These are phyloP conservation scores for Amphiprion percula DNA, from an alignment of 2,113 vertebrate species.

Conservation along the genomic window DNA sequence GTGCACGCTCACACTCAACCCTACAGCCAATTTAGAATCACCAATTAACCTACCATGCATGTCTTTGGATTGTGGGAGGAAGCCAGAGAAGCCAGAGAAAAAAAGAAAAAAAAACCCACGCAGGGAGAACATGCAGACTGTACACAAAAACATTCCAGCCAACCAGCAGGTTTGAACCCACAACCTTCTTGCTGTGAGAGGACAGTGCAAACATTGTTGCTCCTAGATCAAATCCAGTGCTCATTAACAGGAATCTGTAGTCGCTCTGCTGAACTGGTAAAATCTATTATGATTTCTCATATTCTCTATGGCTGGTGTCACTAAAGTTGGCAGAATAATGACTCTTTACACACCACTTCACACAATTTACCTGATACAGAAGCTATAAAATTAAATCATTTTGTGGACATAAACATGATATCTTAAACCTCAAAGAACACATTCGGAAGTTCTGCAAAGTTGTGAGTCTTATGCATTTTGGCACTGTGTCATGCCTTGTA, in stretches of 20 bases:
- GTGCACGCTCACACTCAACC: too few species aligned
- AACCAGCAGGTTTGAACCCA: too few species aligned
- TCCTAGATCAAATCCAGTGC: not conserved
- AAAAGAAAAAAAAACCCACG: too few species aligned
- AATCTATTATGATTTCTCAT: constrained; percentile 6
- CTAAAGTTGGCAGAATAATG: constrained; percentile 10
- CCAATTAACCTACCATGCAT: too few species aligned
- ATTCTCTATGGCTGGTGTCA: not conserved
- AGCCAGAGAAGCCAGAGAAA: too few species aligned
- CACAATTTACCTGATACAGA: not conserved
- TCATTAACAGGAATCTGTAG: constrained; percentile 10
- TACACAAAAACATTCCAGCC: too few species aligned
- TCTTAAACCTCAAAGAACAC: not conserved
- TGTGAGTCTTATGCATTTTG: not conserved
- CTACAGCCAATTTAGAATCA: too few species aligned
- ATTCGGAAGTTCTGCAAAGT: constrained; percentile 8
- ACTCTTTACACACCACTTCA: constrained; percentile 16
- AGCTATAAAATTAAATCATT: not conserved
- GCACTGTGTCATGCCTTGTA: not conserved
- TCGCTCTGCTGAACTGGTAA: constrained; percentile 3
- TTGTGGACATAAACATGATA: not conserved
- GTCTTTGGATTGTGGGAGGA: too few species aligned
- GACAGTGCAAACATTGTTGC: too few species aligned
- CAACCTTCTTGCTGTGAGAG: not conserved
- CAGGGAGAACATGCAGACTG: too few species aligned